A percentile compares a stretch with the other conserved stretches of the same genome.
phyloP scores from a whole-genome alignment of 2,888 invertebrate genomes.

The Brenthis daphne region DNA sequence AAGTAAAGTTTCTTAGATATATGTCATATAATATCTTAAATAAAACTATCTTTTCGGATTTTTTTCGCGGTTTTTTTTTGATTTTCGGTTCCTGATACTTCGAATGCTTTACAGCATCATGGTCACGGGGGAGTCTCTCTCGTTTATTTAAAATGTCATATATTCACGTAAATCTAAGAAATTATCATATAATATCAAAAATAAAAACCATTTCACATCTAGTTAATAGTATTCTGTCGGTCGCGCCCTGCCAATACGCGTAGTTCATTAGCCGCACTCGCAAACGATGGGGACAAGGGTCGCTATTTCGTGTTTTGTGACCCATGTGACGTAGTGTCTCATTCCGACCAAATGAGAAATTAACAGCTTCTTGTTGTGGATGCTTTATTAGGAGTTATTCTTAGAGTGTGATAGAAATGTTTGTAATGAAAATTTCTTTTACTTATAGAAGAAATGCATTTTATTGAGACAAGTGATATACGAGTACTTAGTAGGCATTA shows the following conservation, averaged over 20 bases:
- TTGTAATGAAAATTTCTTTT: neutral
- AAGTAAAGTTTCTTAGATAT: no score
- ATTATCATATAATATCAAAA: neutral
- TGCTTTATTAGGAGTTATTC: conserved; percentile 12
- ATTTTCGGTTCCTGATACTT: no score
- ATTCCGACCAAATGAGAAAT: conserved; percentile 61
- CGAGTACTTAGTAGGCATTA: no score
- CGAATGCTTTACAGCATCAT: no score
- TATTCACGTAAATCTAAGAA: no score
- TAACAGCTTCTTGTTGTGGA: conserved; percentile 34
- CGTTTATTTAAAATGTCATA: no score
- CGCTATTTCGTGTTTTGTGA: conserved; percentile 56
- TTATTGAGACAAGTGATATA: no score
- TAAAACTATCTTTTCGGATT: no score
- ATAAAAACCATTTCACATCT: conserved; percentile 36
- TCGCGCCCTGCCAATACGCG: conserved; percentile 72
- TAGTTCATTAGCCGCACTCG: conserved; percentile 71
- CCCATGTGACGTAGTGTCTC: conserved; percentile 62
- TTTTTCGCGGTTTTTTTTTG: no score
- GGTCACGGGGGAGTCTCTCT: no score
- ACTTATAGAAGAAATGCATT: no score
- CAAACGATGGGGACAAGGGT: conserved; percentile 68
- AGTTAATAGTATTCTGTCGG: conserved; percentile 46
- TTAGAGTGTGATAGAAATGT: neutral
- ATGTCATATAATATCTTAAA: no score